Percentiles rank a stretch among this genome's conserved stretches.
Conservation (phyloP, 2,113 vertebrate genomes). For the Aspidoscelis tigris region DNA sequence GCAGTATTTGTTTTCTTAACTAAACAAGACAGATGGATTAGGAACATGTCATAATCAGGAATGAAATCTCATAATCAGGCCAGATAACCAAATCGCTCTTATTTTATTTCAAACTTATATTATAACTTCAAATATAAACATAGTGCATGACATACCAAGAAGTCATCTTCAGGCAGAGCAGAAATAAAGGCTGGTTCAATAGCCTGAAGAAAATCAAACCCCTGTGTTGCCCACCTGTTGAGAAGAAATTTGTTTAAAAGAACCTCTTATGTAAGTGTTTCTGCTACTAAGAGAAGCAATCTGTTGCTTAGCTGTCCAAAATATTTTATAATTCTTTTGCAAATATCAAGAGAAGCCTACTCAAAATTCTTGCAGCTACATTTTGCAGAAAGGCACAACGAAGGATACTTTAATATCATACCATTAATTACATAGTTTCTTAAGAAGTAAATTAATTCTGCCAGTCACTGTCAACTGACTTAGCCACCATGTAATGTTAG, state of each 20-base stretch:
- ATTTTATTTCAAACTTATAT: background rate
- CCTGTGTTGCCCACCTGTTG: conserved; percentile 97
- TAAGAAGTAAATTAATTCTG: background rate
- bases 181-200: conserved; percentile 98
- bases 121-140: conserved; percentile 11
- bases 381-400: background rate
- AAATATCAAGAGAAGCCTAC: background rate
- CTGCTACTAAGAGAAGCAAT: conserved; percentile 8
- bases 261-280: background rate
- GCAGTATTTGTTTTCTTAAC: background rate
- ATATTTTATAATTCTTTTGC: conserved; percentile 1
- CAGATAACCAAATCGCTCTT: background rate
- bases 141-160: conserved; percentile 84
- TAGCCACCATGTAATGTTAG: background rate
- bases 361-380: background rate
- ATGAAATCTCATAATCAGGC: background rate
- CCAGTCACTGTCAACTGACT: background rate
- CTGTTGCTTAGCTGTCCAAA: background rate
- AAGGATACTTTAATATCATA: background rate
- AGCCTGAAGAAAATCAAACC: conserved; percentile 98
- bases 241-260: conserved; percentile 22
- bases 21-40: background rate
- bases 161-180: conserved; percentile 96
- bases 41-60: background rate
- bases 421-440: background rate